These are phyloP conservation scores for Aphelenchoides fujianensis DNA, from an alignment of 1,140 invertebrate genomes.

Conservation along the genomic window DNA sequence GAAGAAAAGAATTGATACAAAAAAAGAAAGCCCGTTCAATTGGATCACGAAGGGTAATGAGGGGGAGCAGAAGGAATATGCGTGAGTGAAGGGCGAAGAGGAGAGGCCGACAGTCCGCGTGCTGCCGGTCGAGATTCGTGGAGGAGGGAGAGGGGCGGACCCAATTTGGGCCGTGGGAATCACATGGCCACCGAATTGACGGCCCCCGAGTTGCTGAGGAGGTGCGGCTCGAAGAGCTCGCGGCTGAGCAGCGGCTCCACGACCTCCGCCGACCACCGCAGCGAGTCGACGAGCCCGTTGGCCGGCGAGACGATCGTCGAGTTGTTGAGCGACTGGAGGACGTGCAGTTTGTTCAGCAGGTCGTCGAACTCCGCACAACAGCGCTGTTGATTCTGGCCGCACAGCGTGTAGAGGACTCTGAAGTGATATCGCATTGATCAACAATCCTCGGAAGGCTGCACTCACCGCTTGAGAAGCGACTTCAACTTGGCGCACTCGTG, in stretches of 20 bases:
- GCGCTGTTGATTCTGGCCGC: conserved; percentile 8
- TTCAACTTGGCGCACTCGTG: conserved; percentile 5
- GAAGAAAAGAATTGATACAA: too few relatives aligned
- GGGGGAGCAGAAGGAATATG: not conserved
- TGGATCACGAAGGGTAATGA: not conserved
- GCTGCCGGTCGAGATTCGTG: not conserved
- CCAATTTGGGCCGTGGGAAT: not conserved
- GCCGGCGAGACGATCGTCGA: conserved; percentile 2
- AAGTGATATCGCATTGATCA: conserved; percentile 24
- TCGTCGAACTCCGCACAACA: conserved; percentile 18
- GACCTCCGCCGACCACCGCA: conserved; percentile 7
- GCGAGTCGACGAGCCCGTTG: conserved; percentile 11
- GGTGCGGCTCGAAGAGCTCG: conserved; percentile 12
- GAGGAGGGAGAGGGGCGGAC: not conserved
- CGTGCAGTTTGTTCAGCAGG: conserved; percentile 16
- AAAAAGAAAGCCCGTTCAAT: not conserved
- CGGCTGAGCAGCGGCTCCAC: conserved; percentile 14
- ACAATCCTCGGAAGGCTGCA: not conserved
- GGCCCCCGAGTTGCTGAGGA: not conserved
- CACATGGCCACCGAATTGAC: not conserved
- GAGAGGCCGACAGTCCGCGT: not conserved
- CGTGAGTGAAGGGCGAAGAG: not conserved
- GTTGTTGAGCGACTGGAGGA: conserved; percentile 17
- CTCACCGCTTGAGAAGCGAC: conserved; percentile 6
- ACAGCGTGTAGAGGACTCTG: conserved; percentile 26